A percentile compares a stretch with the other conserved stretches of the same genome.
phyloP scores from a whole-genome alignment of 1,140 invertebrate species.

The Danaus plexippus region DNA sequence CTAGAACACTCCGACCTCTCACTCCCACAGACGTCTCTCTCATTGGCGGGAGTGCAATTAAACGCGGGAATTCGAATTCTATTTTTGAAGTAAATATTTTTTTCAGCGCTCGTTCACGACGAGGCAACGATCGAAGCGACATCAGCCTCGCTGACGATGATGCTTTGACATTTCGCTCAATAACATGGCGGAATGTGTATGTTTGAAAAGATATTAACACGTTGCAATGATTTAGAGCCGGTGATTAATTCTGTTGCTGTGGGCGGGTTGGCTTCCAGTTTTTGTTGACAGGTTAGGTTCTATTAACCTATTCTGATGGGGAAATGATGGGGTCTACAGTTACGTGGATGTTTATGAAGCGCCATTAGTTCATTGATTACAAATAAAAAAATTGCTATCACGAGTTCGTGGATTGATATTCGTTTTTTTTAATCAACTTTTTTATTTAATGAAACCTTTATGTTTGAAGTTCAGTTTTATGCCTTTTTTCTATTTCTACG shows the following conservation, averaged over 20 bases:
- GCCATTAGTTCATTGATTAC: too few species aligned
- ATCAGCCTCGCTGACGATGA: constrained; percentile 32
- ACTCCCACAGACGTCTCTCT: constrained; percentile 45
- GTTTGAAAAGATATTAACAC: constrained; percentile 36
- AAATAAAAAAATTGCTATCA: too few species aligned
- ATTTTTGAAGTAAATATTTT: constrained; percentile 70
- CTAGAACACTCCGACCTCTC: constrained; percentile 31
- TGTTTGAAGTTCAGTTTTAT: too few species aligned
- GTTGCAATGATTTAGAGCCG: constrained; percentile 43
- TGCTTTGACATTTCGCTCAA: constrained; percentile 35
- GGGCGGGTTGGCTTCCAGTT: constrained; percentile 24
- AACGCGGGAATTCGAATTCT: constrained; percentile 69
- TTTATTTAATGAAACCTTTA: too few species aligned
- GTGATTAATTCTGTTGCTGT: constrained; percentile 27
- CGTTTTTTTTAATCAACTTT: too few species aligned
- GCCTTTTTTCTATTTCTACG: too few species aligned
- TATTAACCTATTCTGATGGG: constrained; percentile 19
- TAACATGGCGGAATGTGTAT: constrained; percentile 29
- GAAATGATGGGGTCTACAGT: constrained; percentile 16
- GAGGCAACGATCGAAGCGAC: constrained; percentile 36
- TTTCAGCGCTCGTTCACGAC: constrained; percentile 61
- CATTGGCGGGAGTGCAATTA: constrained; percentile 67
- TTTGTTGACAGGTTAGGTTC: constrained; percentile 21
- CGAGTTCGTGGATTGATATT: too few species aligned
- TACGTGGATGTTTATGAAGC: constrained; percentile 6